Evolutionary conservation across 2,888 invertebrate genomes (phyloP), one percentile per base, ranked within the genome.

Genomic region (Aporophyla nigra): DNA sequence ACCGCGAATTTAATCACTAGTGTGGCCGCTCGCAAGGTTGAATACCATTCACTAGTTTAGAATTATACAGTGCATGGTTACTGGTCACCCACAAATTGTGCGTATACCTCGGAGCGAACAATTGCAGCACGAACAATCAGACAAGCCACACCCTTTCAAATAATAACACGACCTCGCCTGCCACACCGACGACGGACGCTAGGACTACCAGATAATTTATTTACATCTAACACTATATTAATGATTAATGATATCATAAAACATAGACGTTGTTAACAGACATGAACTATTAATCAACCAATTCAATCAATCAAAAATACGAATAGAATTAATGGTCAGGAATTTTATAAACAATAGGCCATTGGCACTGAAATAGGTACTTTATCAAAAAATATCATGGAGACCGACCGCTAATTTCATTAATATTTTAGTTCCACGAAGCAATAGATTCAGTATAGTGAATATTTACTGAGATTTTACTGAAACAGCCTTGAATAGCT

Each of bases 131-230:
- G 84, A 84, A 86, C 89, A 84, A 89, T 82, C 83, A 82, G 78
- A 76, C 86, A 85, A 59, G 87, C 90, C 92, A 89, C 92, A 91
- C 93, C 94, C 92, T 93, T 91, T 91, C 92, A 89, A 91, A 91
- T 90, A 88, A 88, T 85, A 84, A 78, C 59, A 46, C 76, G 89
- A 85, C 90, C 90, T 90, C 83, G 89, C 65, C 79, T 66, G 72
- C 61, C 43, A 58, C 56, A 54, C 40, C 40, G 53, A 71, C 58
- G 68, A 33, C 33, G 10, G 43, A 10, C 43, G 43, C 49, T 65
- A 59, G 49, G n/a, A 70, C 33, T 43, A 63, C 40, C 59, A 24
- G 27, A 61, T 65, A 59, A 49, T 70, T 76, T 56, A 65, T 72
- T 70, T 71, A 10, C 7, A 63, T 54, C n/a, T 24, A 51, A 33